phyloP scores from a whole-genome alignment of 2,888 invertebrate species.

The Homarus gammarus region DNA sequence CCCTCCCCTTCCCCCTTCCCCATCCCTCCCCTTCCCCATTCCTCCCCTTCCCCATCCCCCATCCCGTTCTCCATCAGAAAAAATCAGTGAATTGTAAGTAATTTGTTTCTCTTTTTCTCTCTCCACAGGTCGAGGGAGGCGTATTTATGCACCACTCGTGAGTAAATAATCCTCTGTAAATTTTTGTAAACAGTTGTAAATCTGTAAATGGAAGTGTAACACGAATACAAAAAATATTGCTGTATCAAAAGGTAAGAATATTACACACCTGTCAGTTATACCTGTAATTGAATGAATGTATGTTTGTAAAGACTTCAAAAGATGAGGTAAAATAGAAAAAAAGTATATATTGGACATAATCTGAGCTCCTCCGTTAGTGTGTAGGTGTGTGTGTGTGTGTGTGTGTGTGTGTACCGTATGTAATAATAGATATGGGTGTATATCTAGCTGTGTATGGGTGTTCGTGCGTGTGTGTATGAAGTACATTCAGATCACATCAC shows the following conservation, averaged over 20 bases:
- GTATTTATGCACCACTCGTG: slow-evolving; percentile 32
- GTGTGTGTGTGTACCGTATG: neutral
- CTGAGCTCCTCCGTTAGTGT: too few species aligned
- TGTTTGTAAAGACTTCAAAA: too few species aligned
- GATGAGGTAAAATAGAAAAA: too few species aligned
- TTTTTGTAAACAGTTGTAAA: neutral
- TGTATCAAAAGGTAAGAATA: too few species aligned
- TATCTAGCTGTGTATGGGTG: neutral
- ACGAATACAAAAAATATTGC: neutral
- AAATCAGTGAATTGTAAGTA: neutral
- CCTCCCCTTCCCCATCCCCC: too few species aligned
- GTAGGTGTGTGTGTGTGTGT: too few species aligned
- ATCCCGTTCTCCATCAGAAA: too few species aligned
- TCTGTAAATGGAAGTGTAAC: neutral
- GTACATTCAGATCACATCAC: neutral
- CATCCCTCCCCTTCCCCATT: too few species aligned
- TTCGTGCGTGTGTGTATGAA: neutral
- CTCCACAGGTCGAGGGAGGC: slow-evolving; percentile 5
- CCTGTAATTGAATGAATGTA: too few species aligned
- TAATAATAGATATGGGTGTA: neutral
- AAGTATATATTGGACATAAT: too few species aligned
- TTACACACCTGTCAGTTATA: too few species aligned
- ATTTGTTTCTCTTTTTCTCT: neutral
- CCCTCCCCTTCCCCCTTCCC: too few species aligned
- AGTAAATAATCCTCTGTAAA: neutral